Evolutionary conservation across 2,888 invertebrate genomes (phyloP).

Genomic region (Lasioglossum calceatum): DNA sequence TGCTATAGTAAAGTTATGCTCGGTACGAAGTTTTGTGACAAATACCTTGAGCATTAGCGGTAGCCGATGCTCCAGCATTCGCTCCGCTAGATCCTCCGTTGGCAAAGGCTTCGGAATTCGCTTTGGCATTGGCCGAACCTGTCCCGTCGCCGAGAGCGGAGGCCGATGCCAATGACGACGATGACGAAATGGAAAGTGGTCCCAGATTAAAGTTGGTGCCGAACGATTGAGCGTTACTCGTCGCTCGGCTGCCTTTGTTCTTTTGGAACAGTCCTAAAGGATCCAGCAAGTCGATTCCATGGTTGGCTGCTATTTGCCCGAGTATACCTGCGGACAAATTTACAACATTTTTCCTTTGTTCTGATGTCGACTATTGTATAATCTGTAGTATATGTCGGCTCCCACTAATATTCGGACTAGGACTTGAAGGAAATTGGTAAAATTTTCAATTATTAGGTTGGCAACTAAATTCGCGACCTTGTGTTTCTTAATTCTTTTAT

Average conservation of each 20-base stretch:
- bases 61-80: constrained; percentile 52
- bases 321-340: constrained; percentile 59
- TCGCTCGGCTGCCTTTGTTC: constrained; percentile 47
- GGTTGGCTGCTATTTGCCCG: constrained; percentile 27
- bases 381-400: no score
- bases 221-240: constrained; percentile 67
- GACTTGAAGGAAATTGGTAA: no score
- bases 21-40: background rate
- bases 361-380: background rate
- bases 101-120: constrained; percentile 56
- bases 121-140: constrained; percentile 58
- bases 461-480: no score
- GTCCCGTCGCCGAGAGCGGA: constrained; percentile 63
- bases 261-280: constrained; percentile 75
- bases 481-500: no score
- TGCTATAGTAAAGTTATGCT: background rate
- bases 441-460: no score
- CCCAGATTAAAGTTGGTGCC: constrained; percentile 74
- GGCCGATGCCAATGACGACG: constrained; percentile 72
- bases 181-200: constrained; percentile 73
- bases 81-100: constrained; percentile 44
- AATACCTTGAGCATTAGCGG: constrained; percentile 62
- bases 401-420: no score
- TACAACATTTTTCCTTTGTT: background rate
- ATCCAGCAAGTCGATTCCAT: constrained; percentile 69